Base-by-base conservation (phyloP, 2,113 vertebrate genomes). In the Tetrao urogallus region DNA sequence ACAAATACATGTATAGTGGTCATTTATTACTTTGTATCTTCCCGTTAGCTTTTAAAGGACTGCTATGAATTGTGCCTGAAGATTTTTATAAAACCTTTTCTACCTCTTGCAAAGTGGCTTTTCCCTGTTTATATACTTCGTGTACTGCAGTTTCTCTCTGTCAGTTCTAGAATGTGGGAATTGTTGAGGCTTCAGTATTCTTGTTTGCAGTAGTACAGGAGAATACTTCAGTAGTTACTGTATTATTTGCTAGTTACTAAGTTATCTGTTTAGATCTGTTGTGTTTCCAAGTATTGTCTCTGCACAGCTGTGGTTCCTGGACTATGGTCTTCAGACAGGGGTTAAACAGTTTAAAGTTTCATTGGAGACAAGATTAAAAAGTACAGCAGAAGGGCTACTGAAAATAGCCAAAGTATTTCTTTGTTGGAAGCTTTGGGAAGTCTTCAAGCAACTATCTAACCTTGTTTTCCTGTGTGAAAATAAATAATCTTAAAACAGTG, bases 71-170 rank as follows among this genome's bases (percentile, higher is more conserved):
- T 86, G 93, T 94, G 90, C 94, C 93, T 97, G 65, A 91, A 90
- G 74, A 90, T 90, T 95, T 97, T 97, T 92, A 91, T 89, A 90
- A 88, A 91, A 83, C 57, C 12, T 95, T 82, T 97, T 95, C 94
- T 97, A 96, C 97, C 95, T 97, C 95, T 94, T 61, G 45, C 71
- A 83, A 86, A 92, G 45, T 38, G 75, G 57, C 61, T 92, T 92
- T 89, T 12, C 22, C 27, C 77, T 27, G 18, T 67, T 89, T 87
- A 27, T 40, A 10, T 42, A 54, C 28, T 69, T 77, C 13, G 10
- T 76, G 45, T 92, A 28, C 64, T 89, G 24, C 24, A 80, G n/a
- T 88, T 91, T 25, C 36, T 36, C 64, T 40, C 22, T 90, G 70
- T 93, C 64, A 83, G 20, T 83, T 69, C 60, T 92, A 30, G 92